Evolutionary conservation across 2,888 invertebrate genomes (phyloP).

Genomic region (Boloria euphrosyne): DNA sequence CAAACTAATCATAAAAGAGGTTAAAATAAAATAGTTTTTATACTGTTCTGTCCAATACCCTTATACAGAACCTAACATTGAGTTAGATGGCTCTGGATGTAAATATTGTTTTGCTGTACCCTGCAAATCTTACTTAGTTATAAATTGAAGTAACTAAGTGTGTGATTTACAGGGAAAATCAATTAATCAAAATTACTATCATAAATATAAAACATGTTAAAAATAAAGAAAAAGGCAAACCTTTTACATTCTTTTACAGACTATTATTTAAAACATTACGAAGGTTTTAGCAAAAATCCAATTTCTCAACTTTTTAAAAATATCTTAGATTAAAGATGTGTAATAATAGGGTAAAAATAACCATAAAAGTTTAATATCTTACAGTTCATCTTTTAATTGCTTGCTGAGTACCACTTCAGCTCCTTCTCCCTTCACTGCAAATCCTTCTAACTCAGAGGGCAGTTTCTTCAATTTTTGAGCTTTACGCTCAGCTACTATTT

Average conservation of each 20-base stretch:
- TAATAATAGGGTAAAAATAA: too few species aligned
- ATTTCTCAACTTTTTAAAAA: too few species aligned
- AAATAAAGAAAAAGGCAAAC: background rate
- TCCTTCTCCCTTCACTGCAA: conserved; percentile 89
- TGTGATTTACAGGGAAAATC: background rate
- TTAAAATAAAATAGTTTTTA: background rate
- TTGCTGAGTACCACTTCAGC: conserved; percentile 93
- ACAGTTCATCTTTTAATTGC: conserved; percentile 86
- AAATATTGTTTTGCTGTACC: conserved; percentile 45
- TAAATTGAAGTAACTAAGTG: conserved; percentile 16
- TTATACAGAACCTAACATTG: conserved; percentile 37
- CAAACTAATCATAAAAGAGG: background rate
- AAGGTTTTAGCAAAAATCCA: too few species aligned
- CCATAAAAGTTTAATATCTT: conserved; percentile 61
- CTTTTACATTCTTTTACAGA: too few species aligned
- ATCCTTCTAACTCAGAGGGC: conserved; percentile 90
- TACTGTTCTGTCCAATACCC: conserved; percentile 10
- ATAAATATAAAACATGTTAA: background rate
- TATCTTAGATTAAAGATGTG: too few species aligned
- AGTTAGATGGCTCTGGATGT: conserved; percentile 37
- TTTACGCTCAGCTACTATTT: conserved; percentile 95
- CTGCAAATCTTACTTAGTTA: conserved; percentile 43
- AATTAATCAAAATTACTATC: background rate
- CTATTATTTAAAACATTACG: too few species aligned
- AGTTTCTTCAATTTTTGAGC: conserved; percentile 88